Conservation (phyloP, 2,797 vertebrate genomes). For the Pseudochaenichthys georgianus region DNA sequence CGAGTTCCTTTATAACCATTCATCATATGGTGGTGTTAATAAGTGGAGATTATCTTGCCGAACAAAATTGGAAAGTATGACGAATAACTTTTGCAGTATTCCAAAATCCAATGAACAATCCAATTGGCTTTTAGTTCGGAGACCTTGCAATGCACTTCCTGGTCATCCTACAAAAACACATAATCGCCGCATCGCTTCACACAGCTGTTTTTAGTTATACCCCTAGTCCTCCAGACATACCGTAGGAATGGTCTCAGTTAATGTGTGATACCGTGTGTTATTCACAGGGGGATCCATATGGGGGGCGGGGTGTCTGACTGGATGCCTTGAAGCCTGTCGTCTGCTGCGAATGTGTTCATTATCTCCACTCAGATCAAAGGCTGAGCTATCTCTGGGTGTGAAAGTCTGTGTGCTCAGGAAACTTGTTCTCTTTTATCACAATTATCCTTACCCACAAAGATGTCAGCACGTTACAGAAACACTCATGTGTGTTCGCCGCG, state of each 20-base stretch:
- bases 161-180: no score
- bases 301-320: not conserved
- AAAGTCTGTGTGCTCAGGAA: slow-evolving; percentile 1
- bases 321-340: slow-evolving; percentile 21
- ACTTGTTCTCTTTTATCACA: not conserved
- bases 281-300: slow-evolving; percentile 16
- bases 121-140: no score
- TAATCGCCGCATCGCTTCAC: no score
- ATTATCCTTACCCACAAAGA: not conserved
- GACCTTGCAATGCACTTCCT: no score
- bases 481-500: not conserved
- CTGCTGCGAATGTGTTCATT: slow-evolving; percentile 27
- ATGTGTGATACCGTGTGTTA: not conserved
- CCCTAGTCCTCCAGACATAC: slow-evolving; percentile 3
- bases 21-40: no score
- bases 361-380: slow-evolving; percentile 30
- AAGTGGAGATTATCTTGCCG: no score
- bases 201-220: not conserved
- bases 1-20: no score
- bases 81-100: no score
- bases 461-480: not conserved
- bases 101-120: no score
- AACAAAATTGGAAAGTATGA: no score
- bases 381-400: not conserved
- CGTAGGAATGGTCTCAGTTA: not conserved